Percentiles rank a stretch among this genome's conserved stretches.
Conservation (phyloP, 2,113 vertebrate genomes). For the Pleuronectes platessa region DNA sequence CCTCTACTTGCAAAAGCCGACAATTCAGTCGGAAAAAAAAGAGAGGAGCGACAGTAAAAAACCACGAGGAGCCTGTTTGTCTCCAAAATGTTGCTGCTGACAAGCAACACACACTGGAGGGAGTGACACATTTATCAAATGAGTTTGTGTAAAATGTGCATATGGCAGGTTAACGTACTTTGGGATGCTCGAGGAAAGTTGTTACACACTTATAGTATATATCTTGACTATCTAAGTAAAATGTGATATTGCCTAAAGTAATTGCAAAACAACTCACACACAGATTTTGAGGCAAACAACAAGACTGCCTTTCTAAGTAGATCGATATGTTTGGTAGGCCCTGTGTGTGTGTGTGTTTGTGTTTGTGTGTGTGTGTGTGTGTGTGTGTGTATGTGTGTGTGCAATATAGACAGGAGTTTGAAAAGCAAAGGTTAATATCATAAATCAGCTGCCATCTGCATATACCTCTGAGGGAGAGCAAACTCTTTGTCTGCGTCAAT, state of each 20-base stretch:
- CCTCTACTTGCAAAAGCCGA: slow-evolving; percentile 56
- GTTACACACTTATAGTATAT: slow-evolving; percentile 39
- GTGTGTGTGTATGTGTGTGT: slow-evolving; percentile 14
- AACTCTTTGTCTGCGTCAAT: slow-evolving; percentile 55
- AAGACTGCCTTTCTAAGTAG: slow-evolving; percentile 50
- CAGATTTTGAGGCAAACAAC: slow-evolving; percentile 36
- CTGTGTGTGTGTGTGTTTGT: slow-evolving; percentile 31
- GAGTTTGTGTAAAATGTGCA: slow-evolving; percentile 64
- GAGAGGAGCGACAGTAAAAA: slow-evolving; percentile 68
- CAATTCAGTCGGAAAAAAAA: slow-evolving; percentile 67
- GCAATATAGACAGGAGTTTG: slow-evolving; percentile 70
- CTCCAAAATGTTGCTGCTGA: slow-evolving; percentile 63
- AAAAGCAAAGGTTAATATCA: slow-evolving; percentile 85
- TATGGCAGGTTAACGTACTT: slow-evolving; percentile 49
- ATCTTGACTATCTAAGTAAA: slow-evolving; percentile 31
- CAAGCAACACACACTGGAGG: slow-evolving; percentile 57
- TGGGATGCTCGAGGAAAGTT: slow-evolving; percentile 14
- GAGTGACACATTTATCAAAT: slow-evolving; percentile 69
- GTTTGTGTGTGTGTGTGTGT: background rate
- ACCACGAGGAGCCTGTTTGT: slow-evolving; percentile 59
- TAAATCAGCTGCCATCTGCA: slow-evolving; percentile 83
- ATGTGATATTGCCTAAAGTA: slow-evolving; percentile 35
- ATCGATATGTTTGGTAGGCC: slow-evolving; percentile 82
- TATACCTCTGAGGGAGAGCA: slow-evolving; percentile 59
- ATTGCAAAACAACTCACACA: slow-evolving; percentile 20